Evolutionary conservation across 2,797 vertebrate genomes (phyloP).

Genomic region (Myripristis jacobus): DNA sequence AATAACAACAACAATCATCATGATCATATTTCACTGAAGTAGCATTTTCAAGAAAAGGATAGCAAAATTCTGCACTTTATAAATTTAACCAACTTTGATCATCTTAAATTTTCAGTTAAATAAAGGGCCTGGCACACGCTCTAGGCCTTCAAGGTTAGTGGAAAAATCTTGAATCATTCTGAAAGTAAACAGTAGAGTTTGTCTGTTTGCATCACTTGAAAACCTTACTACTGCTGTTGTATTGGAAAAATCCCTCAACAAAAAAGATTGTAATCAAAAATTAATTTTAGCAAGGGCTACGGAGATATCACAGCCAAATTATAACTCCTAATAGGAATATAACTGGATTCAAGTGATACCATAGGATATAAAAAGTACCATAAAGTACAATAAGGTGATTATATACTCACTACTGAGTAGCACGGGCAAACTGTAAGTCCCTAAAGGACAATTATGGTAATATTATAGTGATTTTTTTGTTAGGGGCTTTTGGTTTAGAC

Average conservation of each 20-base stretch:
- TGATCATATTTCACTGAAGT: too few species aligned
- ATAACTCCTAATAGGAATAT: not conserved
- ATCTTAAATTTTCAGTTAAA: slow-evolving; percentile 11
- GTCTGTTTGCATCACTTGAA: too few species aligned
- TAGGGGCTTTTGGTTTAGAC: not conserved
- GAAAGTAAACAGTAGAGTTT: not conserved
- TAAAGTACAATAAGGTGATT: too few species aligned
- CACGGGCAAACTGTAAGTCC: not conserved
- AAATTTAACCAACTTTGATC: not conserved
- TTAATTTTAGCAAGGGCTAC: not conserved
- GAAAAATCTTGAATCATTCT: too few species aligned
- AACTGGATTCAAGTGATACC: too few species aligned
- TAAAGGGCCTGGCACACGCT: not conserved
- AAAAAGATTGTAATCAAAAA: too few species aligned
- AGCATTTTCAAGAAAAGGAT: too few species aligned
- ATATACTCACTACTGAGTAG: not conserved
- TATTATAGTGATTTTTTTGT: not conserved
- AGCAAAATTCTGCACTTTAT: too few species aligned
- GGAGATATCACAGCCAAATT: not conserved
- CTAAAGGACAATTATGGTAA: not conserved
- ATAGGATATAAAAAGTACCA: too few species aligned
- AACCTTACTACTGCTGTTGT: too few species aligned
- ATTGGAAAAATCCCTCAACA: too few species aligned
- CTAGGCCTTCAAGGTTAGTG: too few species aligned
- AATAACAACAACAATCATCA: not conserved